A percentile compares a stretch with the other conserved stretches of the same genome.
Evolutionary conservation across 2,113 vertebrate genomes (phyloP).

Genomic region (Callospermophilus lateralis): DNA sequence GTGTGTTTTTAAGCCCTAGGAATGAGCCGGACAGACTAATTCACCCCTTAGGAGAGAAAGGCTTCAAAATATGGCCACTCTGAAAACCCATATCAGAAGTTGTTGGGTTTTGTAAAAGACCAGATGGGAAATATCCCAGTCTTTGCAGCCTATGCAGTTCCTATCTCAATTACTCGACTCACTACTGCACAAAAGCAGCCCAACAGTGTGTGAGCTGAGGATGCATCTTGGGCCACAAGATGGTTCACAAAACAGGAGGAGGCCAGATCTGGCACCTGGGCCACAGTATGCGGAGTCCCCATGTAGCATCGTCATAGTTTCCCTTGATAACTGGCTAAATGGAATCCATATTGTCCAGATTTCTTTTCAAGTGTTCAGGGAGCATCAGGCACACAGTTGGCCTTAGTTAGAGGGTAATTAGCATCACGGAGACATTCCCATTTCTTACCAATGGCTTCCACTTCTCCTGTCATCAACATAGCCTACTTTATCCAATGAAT

Average conservation of each 20-base stretch:
- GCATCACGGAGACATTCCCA: not conserved
- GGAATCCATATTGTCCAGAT: slow-evolving; percentile 43
- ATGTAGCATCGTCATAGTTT: not conserved
- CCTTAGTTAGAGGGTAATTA: slow-evolving; percentile 43
- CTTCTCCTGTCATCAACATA: slow-evolving; percentile 31
- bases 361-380: slow-evolving; percentile 48
- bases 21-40: not conserved
- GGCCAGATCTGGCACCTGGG: not conserved
- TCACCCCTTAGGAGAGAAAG: not conserved
- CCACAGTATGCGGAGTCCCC: accelerated
- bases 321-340: slow-evolving; percentile 50
- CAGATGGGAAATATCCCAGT: not conserved
- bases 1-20: not conserved
- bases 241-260: not conserved
- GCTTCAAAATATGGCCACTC: slow-evolving; percentile 37
- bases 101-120: not conserved
- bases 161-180: not conserved
- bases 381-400: slow-evolving; percentile 40
- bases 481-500: not conserved
- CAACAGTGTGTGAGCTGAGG: not conserved
- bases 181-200: not conserved
- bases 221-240: not conserved
- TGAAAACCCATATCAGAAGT: not conserved
- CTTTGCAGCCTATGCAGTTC: not conserved
- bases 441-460: slow-evolving; percentile 31